Evolutionary conservation across 2,888 invertebrate species (phyloP).

Genomic region (Eupelmus urozonus): DNA sequence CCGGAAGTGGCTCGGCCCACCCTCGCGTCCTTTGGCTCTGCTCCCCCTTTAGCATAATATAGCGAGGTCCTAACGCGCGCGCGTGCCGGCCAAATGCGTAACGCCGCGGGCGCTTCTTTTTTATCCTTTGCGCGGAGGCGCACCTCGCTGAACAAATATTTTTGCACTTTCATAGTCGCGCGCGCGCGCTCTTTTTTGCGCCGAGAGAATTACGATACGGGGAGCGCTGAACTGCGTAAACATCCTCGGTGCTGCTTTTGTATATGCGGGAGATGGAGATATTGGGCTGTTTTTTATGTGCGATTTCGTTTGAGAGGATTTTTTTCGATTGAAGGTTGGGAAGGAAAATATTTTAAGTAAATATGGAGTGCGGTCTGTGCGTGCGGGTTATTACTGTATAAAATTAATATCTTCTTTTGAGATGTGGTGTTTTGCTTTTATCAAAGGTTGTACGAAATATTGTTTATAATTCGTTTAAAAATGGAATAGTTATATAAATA

Average conservation of each 20-base stretch:
- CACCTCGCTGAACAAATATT: constrained; percentile 43
- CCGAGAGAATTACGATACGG: background rate
- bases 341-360: too few relatives aligned
- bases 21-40: constrained; percentile 56
- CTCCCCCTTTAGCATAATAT: constrained; percentile 49
- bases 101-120: too few relatives aligned
- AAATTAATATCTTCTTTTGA: too few relatives aligned
- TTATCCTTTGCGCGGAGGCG: too few relatives aligned
- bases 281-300: background rate
- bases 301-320: too few relatives aligned
- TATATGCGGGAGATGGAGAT: background rate
- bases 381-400: too few relatives aligned
- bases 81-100: background rate
- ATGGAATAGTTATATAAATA: too few relatives aligned
- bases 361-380: too few relatives aligned
- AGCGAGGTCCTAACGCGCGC: background rate
- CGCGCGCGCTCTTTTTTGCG: constrained; percentile 1
- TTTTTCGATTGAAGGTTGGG: too few relatives aligned
- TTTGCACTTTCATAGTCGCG: constrained; percentile 30
- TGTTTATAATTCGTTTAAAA: too few relatives aligned
- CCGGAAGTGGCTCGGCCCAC: constrained; percentile 73
- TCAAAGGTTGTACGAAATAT: too few relatives aligned
- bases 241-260: constrained; percentile 16
- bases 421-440: too few relatives aligned
- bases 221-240: background rate